phyloP scores from a whole-genome alignment of 2,113 vertebrate genomes.

The Dascyllus trimaculatus region DNA sequence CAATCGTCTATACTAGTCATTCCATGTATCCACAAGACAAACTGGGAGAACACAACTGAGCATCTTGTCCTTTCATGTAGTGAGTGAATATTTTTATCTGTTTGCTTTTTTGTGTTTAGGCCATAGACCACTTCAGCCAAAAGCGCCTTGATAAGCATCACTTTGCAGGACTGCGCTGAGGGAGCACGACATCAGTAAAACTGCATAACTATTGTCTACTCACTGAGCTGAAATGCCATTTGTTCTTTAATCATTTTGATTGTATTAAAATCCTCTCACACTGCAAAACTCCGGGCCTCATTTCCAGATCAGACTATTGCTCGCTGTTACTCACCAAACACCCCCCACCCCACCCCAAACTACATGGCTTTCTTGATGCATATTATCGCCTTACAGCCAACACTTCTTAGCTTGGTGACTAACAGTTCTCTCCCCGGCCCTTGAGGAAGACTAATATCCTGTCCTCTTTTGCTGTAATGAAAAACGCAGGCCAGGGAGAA shows the following conservation, averaged over 20 bases:
- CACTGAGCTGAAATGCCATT: background rate
- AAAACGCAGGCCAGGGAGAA: slow-evolving; percentile 55
- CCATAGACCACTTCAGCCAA: background rate
- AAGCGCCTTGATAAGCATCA: background rate
- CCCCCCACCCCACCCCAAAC: slow-evolving; percentile 34
- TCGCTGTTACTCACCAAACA: slow-evolving; percentile 30
- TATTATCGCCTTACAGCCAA: slow-evolving; percentile 64
- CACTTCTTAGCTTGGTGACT: slow-evolving; percentile 56
- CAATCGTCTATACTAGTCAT: background rate
- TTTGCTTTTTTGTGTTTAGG: background rate
- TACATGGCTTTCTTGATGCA: slow-evolving; percentile 39
- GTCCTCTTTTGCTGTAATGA: slow-evolving; percentile 73
- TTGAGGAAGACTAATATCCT: slow-evolving; percentile 79
- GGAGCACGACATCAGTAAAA: background rate
- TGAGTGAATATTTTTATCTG: background rate
- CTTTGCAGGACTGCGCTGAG: slow-evolving; percentile 7
- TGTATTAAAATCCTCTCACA: background rate
- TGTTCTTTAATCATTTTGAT: background rate
- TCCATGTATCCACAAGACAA: background rate
- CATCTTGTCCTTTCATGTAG: background rate
- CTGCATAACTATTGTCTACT: background rate
- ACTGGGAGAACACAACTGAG: background rate
- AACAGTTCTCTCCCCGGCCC: slow-evolving; percentile 57
- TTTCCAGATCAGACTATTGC: slow-evolving; percentile 26
- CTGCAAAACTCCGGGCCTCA: background rate